Base-by-base conservation (phyloP, 2,888 invertebrate species). In the Eilema caniola region DNA sequence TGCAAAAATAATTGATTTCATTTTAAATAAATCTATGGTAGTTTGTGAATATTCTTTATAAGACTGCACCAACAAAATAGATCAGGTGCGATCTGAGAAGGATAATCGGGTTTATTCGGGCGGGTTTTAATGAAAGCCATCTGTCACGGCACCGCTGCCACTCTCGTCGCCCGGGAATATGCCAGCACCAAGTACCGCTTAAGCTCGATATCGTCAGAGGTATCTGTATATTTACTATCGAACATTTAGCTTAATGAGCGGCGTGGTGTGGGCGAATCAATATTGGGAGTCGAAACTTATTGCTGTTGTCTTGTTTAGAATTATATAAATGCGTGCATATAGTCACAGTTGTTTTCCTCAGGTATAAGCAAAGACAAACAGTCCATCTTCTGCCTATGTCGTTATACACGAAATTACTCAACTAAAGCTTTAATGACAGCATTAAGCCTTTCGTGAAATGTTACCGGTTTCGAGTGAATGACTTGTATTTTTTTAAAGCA, bases 71-170 rank as follows among this genome's bases (percentile, higher is more conserved):
- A 57, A 70, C 70, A 73, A 73, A 78, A 83, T 81, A 86, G 81
- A 83, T 84, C 83, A 84, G 86, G 86, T 86, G 86, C 79, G 78
- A 82, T 76, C 75, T 80, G 71, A 67, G 74, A 84, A 79, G 83
- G 84, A 86, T 87, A 84, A 85, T 84, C 84, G 79, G 74, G 80
- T 80, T 83, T 87, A 83, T 84, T 85, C 79, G 76, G 71, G 79
- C 78, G 79, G 84, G 83, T 84, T 86, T 83, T 87, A 88, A 88
- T 87, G 88, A 88, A 88, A 85, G 82, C 82, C 81, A 88, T 88
- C 84, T 82, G 82, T 88, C 85, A 88, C 82, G 80, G 61, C 73
- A 67, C 79, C 80, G 79, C 81, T 73, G 71, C 70, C 75, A 71
- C 65, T 53, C 67, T 23, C 57, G 60, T 66, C 47, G 53, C 64